A percentile compares a stretch with the other conserved stretches of the same genome.
Evolutionary conservation across 2,888 invertebrate species (phyloP).

Genomic region (Allygus modestus): DNA sequence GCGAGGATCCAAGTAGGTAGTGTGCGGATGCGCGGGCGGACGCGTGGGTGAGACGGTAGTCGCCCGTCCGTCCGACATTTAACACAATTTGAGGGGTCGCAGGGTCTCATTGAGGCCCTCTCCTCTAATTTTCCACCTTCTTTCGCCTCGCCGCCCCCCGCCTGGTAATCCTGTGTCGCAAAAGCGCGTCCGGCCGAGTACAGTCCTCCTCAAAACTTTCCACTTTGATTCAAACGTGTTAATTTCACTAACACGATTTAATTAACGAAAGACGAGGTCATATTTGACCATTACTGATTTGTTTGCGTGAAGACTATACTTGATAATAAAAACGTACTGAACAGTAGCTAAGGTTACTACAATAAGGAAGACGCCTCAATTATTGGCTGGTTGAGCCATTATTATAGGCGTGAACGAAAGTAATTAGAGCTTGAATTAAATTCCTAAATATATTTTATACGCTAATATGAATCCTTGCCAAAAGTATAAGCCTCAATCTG

Average conservation of each 20-base stretch:
- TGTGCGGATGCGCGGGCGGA: background rate
- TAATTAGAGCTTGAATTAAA: too few species aligned
- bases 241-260: background rate
- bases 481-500: too few species aligned
- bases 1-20: background rate
- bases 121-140: conserved; percentile 38
- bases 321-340: too few species aligned
- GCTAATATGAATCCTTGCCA: too few species aligned
- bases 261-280: too few species aligned
- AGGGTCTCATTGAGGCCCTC: conserved; percentile 31
- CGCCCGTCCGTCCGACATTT: background rate
- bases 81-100: conserved; percentile 39
- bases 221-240: background rate
- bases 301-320: too few species aligned
- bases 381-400: too few species aligned
- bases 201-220: background rate
- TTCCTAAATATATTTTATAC: too few species aligned
- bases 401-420: too few species aligned
- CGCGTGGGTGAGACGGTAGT: conserved; percentile 3
- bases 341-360: too few species aligned
- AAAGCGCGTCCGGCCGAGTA: background rate
- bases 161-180: background rate
- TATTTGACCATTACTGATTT: too few species aligned
- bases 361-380: too few species aligned
- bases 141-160: conserved; percentile 23